These are phyloP conservation scores for Takifugu rubripes DNA, from an alignment of 2,797 vertebrate genomes.

Conservation along the genomic window DNA sequence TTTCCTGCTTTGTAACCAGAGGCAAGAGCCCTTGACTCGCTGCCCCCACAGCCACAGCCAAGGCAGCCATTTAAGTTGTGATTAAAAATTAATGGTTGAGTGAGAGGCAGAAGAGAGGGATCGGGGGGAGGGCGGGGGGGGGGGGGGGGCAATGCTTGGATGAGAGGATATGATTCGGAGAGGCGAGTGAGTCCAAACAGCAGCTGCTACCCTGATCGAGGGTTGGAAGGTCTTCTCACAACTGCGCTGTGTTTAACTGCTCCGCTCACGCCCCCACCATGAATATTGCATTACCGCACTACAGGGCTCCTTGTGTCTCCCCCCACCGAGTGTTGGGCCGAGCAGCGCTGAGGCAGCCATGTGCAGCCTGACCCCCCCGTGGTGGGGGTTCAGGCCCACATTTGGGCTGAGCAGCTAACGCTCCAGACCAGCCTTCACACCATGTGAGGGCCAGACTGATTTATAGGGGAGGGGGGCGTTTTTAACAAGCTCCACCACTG, in stretches of 20 bases:
- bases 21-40: conserved; percentile 75
- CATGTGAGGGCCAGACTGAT: conserved; percentile 21
- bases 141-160: conserved; percentile 54
- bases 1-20: conserved; percentile 76
- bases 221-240: conserved; percentile 71
- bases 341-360: conserved; percentile 43
- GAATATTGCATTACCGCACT: conserved; percentile 78
- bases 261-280: conserved; percentile 68
- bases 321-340: conserved; percentile 49
- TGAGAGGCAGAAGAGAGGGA: conserved; percentile 59
- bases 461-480: conserved; percentile 41
- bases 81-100: conserved; percentile 82
- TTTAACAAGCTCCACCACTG: conserved; percentile 31
- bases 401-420: conserved; percentile 36
- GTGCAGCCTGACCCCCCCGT: conserved; percentile 34
- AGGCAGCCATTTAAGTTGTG: conserved; percentile 81
- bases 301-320: conserved; percentile 66
- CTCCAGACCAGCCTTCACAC: conserved; percentile 41
- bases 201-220: conserved; percentile 72
- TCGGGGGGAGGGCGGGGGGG: conserved; percentile 40
- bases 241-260: conserved; percentile 71
- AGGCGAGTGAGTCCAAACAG: conserved; percentile 50
- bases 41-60: conserved; percentile 71
- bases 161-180: conserved; percentile 42
- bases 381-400: conserved; percentile 20